Evolutionary conservation across 2,888 invertebrate species (phyloP).

Genomic region (Lasioglossum lativentre): DNA sequence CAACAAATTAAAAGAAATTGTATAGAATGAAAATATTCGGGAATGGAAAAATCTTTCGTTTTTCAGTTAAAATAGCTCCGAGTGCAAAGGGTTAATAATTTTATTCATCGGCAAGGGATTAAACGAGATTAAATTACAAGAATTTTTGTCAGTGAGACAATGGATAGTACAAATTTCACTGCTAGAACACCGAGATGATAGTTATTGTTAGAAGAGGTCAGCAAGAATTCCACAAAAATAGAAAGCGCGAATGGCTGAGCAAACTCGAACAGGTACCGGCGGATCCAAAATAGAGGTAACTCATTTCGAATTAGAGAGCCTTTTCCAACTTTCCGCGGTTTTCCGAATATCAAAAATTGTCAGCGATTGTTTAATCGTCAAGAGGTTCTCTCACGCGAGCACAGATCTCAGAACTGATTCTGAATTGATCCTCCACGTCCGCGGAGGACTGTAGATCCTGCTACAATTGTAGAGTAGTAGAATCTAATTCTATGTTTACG

Average conservation of each 20-base stretch:
- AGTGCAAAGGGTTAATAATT: too few species aligned
- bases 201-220: background rate
- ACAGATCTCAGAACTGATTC: constrained; percentile 20
- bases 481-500: background rate
- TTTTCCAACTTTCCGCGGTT: background rate
- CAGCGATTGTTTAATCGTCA: background rate
- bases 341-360: background rate
- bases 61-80: too few species aligned
- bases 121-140: background rate
- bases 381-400: constrained; percentile 25
- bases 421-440: background rate
- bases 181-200: background rate
- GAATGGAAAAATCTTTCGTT: too few species aligned
- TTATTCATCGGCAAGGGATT: too few species aligned
- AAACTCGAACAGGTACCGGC: background rate
- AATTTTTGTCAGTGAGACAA: background rate
- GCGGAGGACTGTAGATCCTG: background rate
- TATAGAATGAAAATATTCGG: too few species aligned
- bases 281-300: background rate
- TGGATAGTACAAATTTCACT: too few species aligned
- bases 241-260: background rate
- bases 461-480: background rate
- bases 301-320: background rate
- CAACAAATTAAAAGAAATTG: too few species aligned
- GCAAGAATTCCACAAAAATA: background rate